A percentile compares a stretch with the other conserved stretches of the same genome.
Conservation (phyloP, 1,140 invertebrate genomes). For the Nylanderia fulva region DNA sequence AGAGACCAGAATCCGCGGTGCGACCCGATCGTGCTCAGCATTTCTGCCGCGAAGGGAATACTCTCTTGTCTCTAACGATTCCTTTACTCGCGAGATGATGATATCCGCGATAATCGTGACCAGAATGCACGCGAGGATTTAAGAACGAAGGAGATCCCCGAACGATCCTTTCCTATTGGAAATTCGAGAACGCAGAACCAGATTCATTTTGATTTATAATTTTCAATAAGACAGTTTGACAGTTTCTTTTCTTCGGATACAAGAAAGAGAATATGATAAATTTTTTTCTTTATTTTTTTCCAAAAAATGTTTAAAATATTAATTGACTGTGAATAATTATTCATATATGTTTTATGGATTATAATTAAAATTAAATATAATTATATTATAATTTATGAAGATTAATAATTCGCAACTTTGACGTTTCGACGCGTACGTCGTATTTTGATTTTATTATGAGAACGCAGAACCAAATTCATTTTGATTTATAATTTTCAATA, state of each 20-base stretch:
- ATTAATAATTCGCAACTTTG: too few species aligned
- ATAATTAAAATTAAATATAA: too few species aligned
- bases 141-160: neutral
- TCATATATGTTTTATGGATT: too few species aligned
- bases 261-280: too few species aligned
- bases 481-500: neutral
- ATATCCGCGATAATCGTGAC: neutral
- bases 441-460: too few species aligned
- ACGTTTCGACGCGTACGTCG: too few species aligned
- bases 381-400: too few species aligned
- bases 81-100: neutral
- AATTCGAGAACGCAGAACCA: neutral
- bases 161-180: neutral
- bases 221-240: neutral
- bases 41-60: conserved; percentile 4
- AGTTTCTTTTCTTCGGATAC: too few species aligned
- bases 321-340: too few species aligned
- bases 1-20: conserved; percentile 52
- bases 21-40: neutral
- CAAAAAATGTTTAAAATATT: neutral
- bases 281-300: too few species aligned
- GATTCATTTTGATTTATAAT: neutral
- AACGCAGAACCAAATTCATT: neutral
- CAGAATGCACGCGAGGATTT: neutral
- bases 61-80: conserved; percentile 9